Percentiles rank a stretch among this genome's conserved stretches.
These are phyloP conservation scores for Phrynocephalus versicolor DNA, from an alignment of 2,113 vertebrate species.

Conservation along the genomic window DNA sequence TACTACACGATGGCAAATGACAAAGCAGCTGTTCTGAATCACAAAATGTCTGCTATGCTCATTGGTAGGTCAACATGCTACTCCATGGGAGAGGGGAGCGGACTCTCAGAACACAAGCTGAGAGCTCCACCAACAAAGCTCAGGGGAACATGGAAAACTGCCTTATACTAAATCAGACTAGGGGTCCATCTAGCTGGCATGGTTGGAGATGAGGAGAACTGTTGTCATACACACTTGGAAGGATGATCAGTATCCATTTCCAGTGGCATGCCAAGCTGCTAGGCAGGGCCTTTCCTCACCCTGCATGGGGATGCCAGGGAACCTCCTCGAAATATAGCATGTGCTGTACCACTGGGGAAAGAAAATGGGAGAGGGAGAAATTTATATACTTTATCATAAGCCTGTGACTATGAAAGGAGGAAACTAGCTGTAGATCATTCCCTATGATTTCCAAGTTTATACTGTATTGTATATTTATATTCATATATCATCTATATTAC, in stretches of 20 bases:
- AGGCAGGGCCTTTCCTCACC: too few relatives aligned
- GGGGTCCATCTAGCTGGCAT: background rate
- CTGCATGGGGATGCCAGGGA: background rate
- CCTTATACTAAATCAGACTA: background rate
- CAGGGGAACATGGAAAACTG: background rate
- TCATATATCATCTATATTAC: too few relatives aligned
- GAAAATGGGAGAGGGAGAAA: background rate
- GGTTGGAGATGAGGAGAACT: too few relatives aligned
- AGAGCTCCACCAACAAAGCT: background rate
- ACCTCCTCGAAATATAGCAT: background rate
- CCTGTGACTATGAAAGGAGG: background rate
- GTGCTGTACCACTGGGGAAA: background rate
- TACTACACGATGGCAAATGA: background rate
- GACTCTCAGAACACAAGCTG: too few relatives aligned
- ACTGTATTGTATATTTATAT: too few relatives aligned
- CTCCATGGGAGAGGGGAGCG: background rate
- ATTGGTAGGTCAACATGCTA: background rate
- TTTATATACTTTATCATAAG: background rate
- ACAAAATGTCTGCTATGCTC: background rate
- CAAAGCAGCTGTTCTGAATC: background rate
- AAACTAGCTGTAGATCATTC: background rate
- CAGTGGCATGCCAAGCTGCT: too few relatives aligned
- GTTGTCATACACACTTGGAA: too few relatives aligned
- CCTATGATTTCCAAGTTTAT: background rate
- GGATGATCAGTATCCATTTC: too few relatives aligned